Percentiles rank a stretch among this genome's conserved stretches.
Conservation (phyloP, 37 sponge, comb jelly and placozoan species). For the Spongilla lacustris region DNA sequence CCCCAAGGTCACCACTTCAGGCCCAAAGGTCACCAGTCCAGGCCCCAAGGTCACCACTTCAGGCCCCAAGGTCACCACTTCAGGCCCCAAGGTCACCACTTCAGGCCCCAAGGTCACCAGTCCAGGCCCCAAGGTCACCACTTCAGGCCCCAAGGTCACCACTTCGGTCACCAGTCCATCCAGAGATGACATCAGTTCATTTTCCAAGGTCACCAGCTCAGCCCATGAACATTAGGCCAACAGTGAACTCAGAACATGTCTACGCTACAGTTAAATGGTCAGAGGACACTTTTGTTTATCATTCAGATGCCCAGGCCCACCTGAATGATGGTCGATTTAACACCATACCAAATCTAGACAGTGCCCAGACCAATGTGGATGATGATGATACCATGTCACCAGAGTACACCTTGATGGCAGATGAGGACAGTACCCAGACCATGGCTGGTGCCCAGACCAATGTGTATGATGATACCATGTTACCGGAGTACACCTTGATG, state of each 20-base stretch:
- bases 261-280: neutral
- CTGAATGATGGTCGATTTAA: neutral
- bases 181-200: too few relatives aligned
- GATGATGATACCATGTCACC: neutral
- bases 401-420: too few relatives aligned
- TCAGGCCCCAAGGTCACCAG: neutral
- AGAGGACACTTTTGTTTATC: neutral
- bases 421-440: neutral
- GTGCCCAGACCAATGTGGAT: neutral
- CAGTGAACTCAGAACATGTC: neutral
- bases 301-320: neutral
- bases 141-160: neutral
- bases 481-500: neutral
- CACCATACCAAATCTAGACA: neutral
- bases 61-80: too few relatives aligned
- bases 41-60: slow-evolving; percentile 36
- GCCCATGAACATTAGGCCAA: too few relatives aligned
- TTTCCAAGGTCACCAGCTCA: too few relatives aligned
- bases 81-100: too few relatives aligned
- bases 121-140: neutral
- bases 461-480: neutral
- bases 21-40: neutral
- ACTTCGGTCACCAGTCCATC: neutral
- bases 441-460: neutral
- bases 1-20: neutral